A percentile compares a stretch with the other conserved stretches of the same genome.
Evolutionary conservation across 2,888 invertebrate genomes (phyloP).

Genomic region (Panorpa germanica): DNA sequence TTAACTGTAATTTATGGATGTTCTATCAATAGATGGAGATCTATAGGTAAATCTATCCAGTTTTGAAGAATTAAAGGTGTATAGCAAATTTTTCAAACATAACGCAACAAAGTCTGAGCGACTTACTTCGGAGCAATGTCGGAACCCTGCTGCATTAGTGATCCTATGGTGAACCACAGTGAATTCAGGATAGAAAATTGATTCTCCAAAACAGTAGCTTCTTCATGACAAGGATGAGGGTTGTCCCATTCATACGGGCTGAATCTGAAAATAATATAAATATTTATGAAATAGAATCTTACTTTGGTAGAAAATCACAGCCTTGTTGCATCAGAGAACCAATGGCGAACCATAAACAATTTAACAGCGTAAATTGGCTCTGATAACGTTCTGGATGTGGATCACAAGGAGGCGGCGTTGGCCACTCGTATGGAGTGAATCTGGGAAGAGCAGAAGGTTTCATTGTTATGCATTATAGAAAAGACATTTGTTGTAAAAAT

Average conservation of each 20-base stretch:
- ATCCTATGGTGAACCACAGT: slow-evolving; percentile 88
- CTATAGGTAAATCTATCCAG: too few species aligned
- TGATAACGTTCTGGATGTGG: slow-evolving; percentile 68
- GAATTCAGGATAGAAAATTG: slow-evolving; percentile 81
- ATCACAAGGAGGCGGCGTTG: slow-evolving; percentile 73
- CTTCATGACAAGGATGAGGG: slow-evolving; percentile 68
- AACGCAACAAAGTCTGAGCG: too few species aligned
- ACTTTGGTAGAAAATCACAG: slow-evolving; percentile 89
- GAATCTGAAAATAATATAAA: slow-evolving; percentile 58
- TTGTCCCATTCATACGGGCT: slow-evolving; percentile 90
- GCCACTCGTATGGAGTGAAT: slow-evolving; percentile 94
- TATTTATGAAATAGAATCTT: too few species aligned
- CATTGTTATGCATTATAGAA: not conserved
- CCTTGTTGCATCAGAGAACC: slow-evolving; percentile 92
- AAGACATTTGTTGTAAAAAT: not conserved
- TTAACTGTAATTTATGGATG: too few species aligned
- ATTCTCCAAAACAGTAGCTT: slow-evolving; percentile 74
- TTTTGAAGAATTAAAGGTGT: too few species aligned
- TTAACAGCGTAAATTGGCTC: slow-evolving; percentile 81
- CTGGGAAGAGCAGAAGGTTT: slow-evolving; percentile 29
- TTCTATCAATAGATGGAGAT: too few species aligned
- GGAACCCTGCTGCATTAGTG: slow-evolving; percentile 84
- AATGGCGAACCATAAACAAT: slow-evolving; percentile 96
- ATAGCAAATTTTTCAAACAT: too few species aligned
- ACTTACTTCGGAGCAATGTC: slow-evolving; percentile 84